These are phyloP conservation scores for Taenaris catops DNA, from an alignment of 2,888 invertebrate genomes.

Conservation along the genomic window DNA sequence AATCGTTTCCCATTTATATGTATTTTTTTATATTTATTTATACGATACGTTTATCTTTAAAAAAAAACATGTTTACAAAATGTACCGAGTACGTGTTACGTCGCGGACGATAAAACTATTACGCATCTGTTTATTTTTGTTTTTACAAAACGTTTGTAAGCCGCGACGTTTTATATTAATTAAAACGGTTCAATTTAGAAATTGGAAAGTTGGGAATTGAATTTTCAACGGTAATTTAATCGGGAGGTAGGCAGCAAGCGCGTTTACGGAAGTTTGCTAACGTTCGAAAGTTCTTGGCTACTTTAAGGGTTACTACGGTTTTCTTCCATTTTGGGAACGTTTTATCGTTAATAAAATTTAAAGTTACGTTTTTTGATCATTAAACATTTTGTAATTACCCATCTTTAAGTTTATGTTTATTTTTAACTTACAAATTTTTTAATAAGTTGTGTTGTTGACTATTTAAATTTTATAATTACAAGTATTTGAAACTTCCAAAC, in stretches of 20 bases:
- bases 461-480: too few relatives aligned
- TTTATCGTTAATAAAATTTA: too few relatives aligned
- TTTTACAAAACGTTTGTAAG: not conserved
- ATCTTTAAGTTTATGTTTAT: too few relatives aligned
- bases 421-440: too few relatives aligned
- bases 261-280: conserved; percentile 17
- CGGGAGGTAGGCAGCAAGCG: conserved; percentile 19
- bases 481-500: too few relatives aligned
- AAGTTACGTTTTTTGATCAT: too few relatives aligned
- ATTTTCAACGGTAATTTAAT: conserved; percentile 19
- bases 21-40: conserved; percentile 1
- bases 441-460: too few relatives aligned
- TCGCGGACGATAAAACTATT: conserved; percentile 45
- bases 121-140: conserved; percentile 34
- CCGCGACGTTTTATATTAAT: conserved; percentile 1
- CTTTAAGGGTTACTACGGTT: conserved; percentile 4
- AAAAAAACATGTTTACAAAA: conserved; percentile 37
- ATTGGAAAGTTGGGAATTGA: conserved; percentile 16
- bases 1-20: too few relatives aligned
- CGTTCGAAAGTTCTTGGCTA: conserved; percentile 13
- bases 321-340: conserved; percentile 7
- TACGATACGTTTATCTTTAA: conserved; percentile 22
- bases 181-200: conserved; percentile 12
- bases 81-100: conserved; percentile 30
- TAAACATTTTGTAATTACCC: too few relatives aligned